These are phyloP conservation scores for Epinephelus cyanopodus DNA, from an alignment of 2,113 vertebrate genomes.

Conservation along the genomic window DNA sequence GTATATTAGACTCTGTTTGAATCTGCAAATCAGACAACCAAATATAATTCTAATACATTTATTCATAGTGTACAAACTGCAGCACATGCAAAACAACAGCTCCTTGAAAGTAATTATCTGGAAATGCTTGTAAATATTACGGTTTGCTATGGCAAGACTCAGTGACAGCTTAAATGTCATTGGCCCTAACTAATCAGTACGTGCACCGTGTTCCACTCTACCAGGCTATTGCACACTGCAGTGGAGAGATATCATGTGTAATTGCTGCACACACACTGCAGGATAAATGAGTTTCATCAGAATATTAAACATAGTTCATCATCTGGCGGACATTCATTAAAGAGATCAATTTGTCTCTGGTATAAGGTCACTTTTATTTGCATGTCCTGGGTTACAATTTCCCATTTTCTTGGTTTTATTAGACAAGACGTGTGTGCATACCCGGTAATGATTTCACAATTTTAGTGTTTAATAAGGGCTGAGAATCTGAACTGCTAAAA, in stretches of 20 bases:
- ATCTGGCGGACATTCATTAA: conserved; percentile 22
- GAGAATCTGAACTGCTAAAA: background rate
- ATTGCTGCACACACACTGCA: conserved; percentile 2
- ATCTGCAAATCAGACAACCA: background rate
- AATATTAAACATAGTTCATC: conserved; percentile 23
- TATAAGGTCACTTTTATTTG: conserved; percentile 28
- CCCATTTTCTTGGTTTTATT: conserved; percentile 33
- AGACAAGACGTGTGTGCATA: background rate
- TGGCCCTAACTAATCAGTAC: background rate
- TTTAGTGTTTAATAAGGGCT: conserved; percentile 7
- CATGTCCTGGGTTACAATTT: conserved; percentile 15
- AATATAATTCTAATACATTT: background rate
- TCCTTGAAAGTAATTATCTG: background rate
- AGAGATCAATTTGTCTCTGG: conserved; percentile 23
- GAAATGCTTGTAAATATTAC: background rate
- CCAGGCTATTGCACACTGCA: background rate
- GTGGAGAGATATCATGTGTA: background rate
- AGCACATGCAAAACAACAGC: background rate
- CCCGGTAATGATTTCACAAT: conserved; percentile 8
- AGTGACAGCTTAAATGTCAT: background rate
- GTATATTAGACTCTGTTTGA: background rate
- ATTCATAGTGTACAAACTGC: background rate
- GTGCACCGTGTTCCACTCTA: background rate
- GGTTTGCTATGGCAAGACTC: background rate
- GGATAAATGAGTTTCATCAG: background rate